Base-by-base conservation (phyloP, 2,888 invertebrate genomes). In the Mythimna albipuncta region DNA sequence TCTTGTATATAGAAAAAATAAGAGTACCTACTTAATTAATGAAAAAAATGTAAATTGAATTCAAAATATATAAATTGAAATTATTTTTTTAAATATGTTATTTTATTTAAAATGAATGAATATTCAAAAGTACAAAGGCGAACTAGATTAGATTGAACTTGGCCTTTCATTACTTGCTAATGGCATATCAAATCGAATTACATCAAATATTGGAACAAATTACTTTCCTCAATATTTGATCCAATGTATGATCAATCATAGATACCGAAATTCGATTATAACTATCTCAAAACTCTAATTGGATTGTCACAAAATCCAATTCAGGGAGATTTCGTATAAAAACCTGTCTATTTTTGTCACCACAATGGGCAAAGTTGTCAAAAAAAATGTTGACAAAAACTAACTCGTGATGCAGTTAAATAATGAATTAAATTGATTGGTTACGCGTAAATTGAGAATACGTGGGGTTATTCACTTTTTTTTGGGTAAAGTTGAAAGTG, bases 391-490 rank as follows among this genome's bases (percentile, higher is more conserved):
- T 52, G 5, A 78, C 32, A 85, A 70, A 75, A 84, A 76, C 7
- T 0, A 47, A 71, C 0, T 85, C 84, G 85, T 84, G 85, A 83
- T 55, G 4, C 10, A n/a, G 26, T 13, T 67, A 55, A 72, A 70
- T 70, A 69, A 64, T 62, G 59, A 68, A 68, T 58, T 64, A 64
- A 81, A 78, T 77, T 76, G 77, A 84, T 84, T 69, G 1, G 78
- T 68, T 21, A 55, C 84, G 81, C 68, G 63, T 68, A 74, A 70
- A 83, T 83, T 77, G 74, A n/a, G 64, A 54, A 58, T 69, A 74
- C 68, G 71, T 74, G 77, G 58, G 59, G 65, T 44, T 47, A 47
- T 75, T 62, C 47, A 41, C 32, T 57, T 78, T 68, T 78, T 68
- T 75, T 81, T 55, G n/a, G 16, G 0, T 9, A 10, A 41, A 21